Evolutionary conservation across 2,888 invertebrate species (phyloP).

Genomic region (Myopa testacea): DNA sequence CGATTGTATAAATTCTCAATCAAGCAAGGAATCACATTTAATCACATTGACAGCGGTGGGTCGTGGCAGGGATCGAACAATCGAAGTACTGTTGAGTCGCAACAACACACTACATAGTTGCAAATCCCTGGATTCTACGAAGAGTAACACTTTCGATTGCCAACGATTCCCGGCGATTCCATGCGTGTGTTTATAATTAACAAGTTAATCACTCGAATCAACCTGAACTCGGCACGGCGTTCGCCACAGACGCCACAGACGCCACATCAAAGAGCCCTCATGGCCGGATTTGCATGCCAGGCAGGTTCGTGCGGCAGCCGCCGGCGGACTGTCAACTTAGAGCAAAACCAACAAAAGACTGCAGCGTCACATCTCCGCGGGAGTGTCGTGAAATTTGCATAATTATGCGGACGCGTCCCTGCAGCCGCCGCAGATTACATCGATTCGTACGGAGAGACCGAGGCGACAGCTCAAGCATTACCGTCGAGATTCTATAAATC

Average conservation of each 20-base stretch:
- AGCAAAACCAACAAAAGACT: conserved; percentile 1
- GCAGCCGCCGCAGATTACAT: conserved; percentile 20
- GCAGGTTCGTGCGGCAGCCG: not conserved
- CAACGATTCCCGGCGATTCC: not conserved
- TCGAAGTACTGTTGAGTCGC: not conserved
- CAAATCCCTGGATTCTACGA: not conserved
- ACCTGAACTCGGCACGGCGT: not conserved
- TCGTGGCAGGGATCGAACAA: not conserved
- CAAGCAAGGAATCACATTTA: not conserved
- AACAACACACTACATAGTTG: not conserved
- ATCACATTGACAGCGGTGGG: no score
- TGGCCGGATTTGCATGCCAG: conserved; percentile 17
- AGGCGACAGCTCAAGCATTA: conserved; percentile 17
- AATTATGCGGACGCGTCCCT: conserved; percentile 45
- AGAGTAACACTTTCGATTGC: conserved; percentile 27
- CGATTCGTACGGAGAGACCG: not conserved
- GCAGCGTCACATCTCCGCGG: conserved; percentile 42
- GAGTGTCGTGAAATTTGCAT: conserved; percentile 54
- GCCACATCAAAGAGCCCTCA: not conserved
- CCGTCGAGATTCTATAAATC: conserved; percentile 26
- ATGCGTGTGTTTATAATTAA: conserved; percentile 20
- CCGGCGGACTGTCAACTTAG: conserved; percentile 20
- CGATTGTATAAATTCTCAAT: not conserved
- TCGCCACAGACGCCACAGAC: not conserved
- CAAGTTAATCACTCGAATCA: conserved; percentile 33